Base-by-base conservation (phyloP, 1,140 invertebrate species). In the Ceratosolen solmsi region DNA sequence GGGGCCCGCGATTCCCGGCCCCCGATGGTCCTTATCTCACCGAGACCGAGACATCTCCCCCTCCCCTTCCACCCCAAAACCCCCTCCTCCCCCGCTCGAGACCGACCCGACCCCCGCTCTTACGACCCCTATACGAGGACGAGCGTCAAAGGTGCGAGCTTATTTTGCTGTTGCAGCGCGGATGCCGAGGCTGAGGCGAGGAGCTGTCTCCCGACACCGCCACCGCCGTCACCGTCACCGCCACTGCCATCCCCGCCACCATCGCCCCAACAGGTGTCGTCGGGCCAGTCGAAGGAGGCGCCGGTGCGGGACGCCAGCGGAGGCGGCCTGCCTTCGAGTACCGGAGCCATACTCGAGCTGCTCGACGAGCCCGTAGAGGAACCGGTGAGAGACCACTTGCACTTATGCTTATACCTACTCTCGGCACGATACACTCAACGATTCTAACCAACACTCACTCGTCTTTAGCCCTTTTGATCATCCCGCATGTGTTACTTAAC, bases 361-460 rank as follows among this genome's bases (percentile, higher is more conserved):
- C 84, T 89, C 46, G 89, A 89, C 33, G 89, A 89, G 56, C 89
- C 89, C 56, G 89, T 89, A 80, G 89, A 89, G 82, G 89, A 89
- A 83, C 87, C 87, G 83, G 89, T 89, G 60, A 88, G 87, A 87
- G 36, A 30, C 51, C 46, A 4, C 1, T 22, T 33, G n/a, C n/a
- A n/a, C n/a, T n/a, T n/a, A n/a, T n/a, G n/a, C n/a, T n/a, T n/a
- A n/a, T n/a, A n/a, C n/a, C n/a, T n/a, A n/a, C n/a, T n/a, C n/a
- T n/a, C n/a, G n/a, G n/a, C n/a, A n/a, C n/a, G n/a, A n/a, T n/a
- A n/a, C n/a, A n/a, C n/a, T n/a, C n/a, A n/a, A n/a, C n/a, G n/a
- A n/a, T n/a, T n/a, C n/a, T n/a, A n/a, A n/a, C n/a, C n/a, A n/a
- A n/a, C n/a, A n/a, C n/a, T n/a, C n/a, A n/a, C n/a, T n/a, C 4